These are phyloP conservation scores for Hemibagrus wyckioides DNA, from an alignment of 2,113 vertebrate genomes.

Conservation along the genomic window DNA sequence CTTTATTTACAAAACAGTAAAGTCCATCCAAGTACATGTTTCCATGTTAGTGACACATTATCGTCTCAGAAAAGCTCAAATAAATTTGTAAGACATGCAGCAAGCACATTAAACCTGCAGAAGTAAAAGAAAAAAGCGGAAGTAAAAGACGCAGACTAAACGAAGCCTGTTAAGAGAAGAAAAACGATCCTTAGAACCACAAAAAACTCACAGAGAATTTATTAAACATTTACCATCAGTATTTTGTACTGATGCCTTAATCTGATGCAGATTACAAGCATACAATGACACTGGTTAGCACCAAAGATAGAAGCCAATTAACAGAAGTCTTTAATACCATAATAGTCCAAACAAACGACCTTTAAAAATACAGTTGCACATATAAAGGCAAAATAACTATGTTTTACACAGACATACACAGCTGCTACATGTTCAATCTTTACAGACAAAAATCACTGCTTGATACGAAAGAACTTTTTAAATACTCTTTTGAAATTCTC, in stretches of 20 bases:
- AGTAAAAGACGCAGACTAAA: background rate
- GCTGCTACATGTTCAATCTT: background rate
- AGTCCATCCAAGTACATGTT: background rate
- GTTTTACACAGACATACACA: background rate
- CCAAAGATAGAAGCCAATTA: background rate
- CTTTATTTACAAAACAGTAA: background rate
- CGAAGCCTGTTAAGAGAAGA: background rate
- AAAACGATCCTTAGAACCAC: background rate
- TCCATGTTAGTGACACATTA: background rate
- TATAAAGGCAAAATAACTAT: background rate
- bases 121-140: slow-evolving; percentile 1
- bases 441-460: slow-evolving; percentile 3
- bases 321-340: background rate
- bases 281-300: slow-evolving; percentile 28
- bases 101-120: background rate
- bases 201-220: slow-evolving; percentile 22
- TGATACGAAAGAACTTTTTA: slow-evolving; percentile 82
- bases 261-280: slow-evolving; percentile 54
- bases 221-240: slow-evolving; percentile 14
- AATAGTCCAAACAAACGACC: background rate
- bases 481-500: slow-evolving; percentile 93
- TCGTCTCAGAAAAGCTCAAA: background rate
- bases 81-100: background rate
- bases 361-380: slow-evolving; percentile 8
- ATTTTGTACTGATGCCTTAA: slow-evolving; percentile 30